Base-by-base conservation (phyloP, 2,113 vertebrate species). In the Cyanocitta stelleri region DNA sequence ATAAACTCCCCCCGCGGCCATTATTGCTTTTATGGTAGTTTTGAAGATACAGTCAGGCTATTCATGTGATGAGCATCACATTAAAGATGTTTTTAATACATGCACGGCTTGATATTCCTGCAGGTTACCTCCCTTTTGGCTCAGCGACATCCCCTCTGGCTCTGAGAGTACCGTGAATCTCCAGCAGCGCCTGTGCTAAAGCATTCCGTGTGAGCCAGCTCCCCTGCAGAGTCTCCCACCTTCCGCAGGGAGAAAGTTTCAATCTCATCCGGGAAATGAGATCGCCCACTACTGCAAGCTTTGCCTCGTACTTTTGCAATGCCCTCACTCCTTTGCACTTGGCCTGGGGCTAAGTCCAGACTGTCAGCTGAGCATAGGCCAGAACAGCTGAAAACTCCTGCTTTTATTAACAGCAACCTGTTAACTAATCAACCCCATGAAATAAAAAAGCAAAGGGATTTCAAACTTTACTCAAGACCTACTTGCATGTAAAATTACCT, bases 1-100 rank as follows among this genome's bases (percentile, higher is more conserved):
- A 97, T 94, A 87, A 96, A 93, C 82, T 94, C 14, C 71, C 83
- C 43, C 87, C 43, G 37, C 51, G 26, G 77, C 61, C 62, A 81
- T 39, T 74, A 72, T 23, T 71, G 54, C n/a, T 94, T 96, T 89
- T 62, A 61, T 48, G 61, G 49, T n/a, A 39, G 59, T 29, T 96
- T 74, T n/a, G 58, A 95, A 96, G 90, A 93, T 35, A 89, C 46
- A 91, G 63, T 43, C 69, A 71, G 79, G 63, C 56, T 87, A 79
- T 35, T 78, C 54, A 78, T 16, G 58, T 35, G 68, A 66, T 58
- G 46, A 89, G 54, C 54, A 66, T 21, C 44, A 20, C 11, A 39
- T 33, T 79, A 56, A 85, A 87, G n/a, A 52, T 37, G 29, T 4
- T 87, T 67, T 46, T 32, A 88, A 91, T 75, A 74, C 80, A 59